Evolutionary conservation across 1,140 invertebrate species (phyloP).

Genomic region (Brachionus rotundiformis): DNA sequence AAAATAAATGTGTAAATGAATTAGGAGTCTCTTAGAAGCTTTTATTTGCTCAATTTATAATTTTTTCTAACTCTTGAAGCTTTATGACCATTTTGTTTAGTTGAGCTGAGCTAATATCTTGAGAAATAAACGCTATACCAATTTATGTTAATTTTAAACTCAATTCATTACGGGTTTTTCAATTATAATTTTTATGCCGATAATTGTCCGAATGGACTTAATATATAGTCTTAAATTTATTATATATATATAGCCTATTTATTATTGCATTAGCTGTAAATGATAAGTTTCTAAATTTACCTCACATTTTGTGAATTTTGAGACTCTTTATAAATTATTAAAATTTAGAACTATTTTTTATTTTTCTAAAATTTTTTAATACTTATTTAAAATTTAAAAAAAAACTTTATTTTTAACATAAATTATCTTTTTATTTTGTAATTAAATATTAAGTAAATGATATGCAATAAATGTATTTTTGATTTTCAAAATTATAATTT

Average conservation of each 20-base stretch:
- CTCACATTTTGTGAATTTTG: background rate
- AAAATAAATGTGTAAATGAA: background rate
- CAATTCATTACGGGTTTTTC: background rate
- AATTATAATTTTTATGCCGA: background rate
- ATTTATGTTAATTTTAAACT: background rate
- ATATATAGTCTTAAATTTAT: background rate
- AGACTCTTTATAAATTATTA: background rate
- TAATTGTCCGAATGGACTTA: background rate
- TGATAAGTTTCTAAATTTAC: background rate
- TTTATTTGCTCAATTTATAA: background rate
- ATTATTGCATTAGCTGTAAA: background rate
- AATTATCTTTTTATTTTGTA: background rate
- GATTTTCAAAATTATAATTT: too few species aligned
- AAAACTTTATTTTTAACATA: background rate
- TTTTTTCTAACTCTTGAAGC: background rate
- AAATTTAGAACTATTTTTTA: background rate
- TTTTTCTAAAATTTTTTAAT: background rate
- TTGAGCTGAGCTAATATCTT: background rate
- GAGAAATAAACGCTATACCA: background rate
- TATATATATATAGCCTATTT: background rate
- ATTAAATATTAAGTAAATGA: too few species aligned
- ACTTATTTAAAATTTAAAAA: background rate
- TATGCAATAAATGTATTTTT: too few species aligned
- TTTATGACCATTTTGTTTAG: slow-evolving; percentile 6
- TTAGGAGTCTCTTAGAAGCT: background rate